A percentile compares a stretch with the other conserved stretches of the same genome.
Conservation (phyloP, 2,797 vertebrate genomes). For the Gouania willdenowi region DNA sequence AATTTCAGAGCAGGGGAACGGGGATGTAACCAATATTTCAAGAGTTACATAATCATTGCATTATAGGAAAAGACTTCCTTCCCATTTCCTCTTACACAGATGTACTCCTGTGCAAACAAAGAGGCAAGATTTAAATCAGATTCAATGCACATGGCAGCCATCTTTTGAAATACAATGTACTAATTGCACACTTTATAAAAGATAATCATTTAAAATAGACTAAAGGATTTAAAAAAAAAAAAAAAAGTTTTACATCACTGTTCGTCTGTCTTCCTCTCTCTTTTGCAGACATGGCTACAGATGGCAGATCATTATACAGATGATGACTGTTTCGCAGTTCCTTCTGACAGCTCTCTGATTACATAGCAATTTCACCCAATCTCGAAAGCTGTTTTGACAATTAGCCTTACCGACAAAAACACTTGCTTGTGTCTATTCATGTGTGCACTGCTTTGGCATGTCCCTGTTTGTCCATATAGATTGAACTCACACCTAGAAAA, state of each 20-base stretch:
- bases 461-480: constrained; percentile 36
- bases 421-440: constrained; percentile 56
- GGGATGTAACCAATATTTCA: constrained; percentile 57
- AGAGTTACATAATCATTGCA: constrained; percentile 63
- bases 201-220: constrained; percentile 29
- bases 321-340: constrained; percentile 69
- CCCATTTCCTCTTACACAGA: constrained; percentile 21
- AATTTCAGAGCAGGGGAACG: constrained; percentile 35
- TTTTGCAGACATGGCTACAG: constrained; percentile 47
- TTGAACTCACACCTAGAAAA: constrained; percentile 27
- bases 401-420: constrained; percentile 70
- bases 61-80: constrained; percentile 35
- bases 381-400: constrained; percentile 67
- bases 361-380: constrained; percentile 68
- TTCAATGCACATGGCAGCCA: constrained; percentile 14
- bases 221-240: constrained; percentile 17
- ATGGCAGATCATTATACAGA: constrained; percentile 71
- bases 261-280: constrained; percentile 2
- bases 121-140: constrained; percentile 12
- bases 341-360: constrained; percentile 67
- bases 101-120: constrained; percentile 4
- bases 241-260: constrained; percentile 16
- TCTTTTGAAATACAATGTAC: neutral
- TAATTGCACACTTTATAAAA: no score
- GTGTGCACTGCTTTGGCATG: constrained; percentile 45